phyloP scores from a whole-genome alignment of 2,888 invertebrate genomes.

The Julus scanicus region DNA sequence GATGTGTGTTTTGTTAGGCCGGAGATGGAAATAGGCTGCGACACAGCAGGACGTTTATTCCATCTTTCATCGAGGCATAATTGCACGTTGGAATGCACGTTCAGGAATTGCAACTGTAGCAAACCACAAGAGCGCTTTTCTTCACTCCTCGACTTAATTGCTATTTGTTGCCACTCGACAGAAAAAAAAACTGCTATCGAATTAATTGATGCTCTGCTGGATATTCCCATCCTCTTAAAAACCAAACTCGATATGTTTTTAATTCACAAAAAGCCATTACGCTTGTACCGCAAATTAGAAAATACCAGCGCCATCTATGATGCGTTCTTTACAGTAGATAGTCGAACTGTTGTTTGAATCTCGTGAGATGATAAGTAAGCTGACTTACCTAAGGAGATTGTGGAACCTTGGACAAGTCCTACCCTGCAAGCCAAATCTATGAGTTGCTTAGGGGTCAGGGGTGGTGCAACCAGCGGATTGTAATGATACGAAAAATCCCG shows the following conservation, averaged over 20 bases:
- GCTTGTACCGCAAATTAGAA: no score
- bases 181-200: background rate
- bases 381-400: no score
- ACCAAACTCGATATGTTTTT: background rate
- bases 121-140: background rate
- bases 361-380: no score
- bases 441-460: no score
- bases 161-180: conserved; percentile 4
- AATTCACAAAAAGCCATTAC: background rate
- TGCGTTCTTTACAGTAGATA: no score
- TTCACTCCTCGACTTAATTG: background rate
- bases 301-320: no score
- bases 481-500: no score
- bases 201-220: background rate
- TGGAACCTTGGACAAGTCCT: no score
- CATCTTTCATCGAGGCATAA: background rate
- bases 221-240: background rate
- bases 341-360: no score
- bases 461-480: no score
- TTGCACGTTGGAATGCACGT: conserved; percentile 9
- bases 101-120: background rate
- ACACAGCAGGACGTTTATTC: conserved; percentile 9
- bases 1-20: conserved; percentile 21
- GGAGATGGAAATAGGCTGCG: conserved; percentile 4
- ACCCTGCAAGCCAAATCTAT: no score